A percentile compares a stretch with the other conserved stretches of the same genome.
Evolutionary conservation across 2,113 vertebrate species (phyloP).

Genomic region (Xyliphius kryptos): DNA sequence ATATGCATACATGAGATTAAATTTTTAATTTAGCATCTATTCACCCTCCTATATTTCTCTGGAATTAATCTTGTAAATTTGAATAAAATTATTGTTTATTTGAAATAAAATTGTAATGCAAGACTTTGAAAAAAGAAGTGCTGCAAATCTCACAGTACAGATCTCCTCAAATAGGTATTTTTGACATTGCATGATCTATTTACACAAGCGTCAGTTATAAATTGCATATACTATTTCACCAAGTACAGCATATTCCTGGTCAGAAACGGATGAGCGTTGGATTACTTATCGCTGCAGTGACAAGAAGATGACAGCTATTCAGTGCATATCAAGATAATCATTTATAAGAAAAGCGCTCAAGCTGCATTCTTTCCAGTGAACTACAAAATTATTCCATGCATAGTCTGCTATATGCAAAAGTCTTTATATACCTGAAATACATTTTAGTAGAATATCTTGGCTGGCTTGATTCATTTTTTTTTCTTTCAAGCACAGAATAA

Average conservation of each 20-base stretch:
- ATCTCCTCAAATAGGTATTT: conserved; percentile 12
- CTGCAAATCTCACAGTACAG: conserved; percentile 10
- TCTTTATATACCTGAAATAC: conserved; percentile 7
- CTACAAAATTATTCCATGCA: not conserved
- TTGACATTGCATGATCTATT: conserved; percentile 16
- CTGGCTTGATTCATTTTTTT: not conserved
- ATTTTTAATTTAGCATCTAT: no score
- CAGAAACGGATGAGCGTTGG: conserved; percentile 4
- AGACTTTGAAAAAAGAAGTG: no score
- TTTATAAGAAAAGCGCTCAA: conserved; percentile 1
- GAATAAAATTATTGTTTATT: no score
- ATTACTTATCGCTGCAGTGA: conserved; percentile 5
- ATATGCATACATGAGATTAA: no score
- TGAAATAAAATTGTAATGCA: no score
- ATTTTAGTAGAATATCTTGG: conserved; percentile 1
- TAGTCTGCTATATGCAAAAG: not conserved
- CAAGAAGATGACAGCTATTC: conserved; percentile 12
- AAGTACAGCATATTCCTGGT: conserved; percentile 3
- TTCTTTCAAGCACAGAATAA: conserved; percentile 20
- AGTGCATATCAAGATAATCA: not conserved
- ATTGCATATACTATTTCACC: conserved; percentile 2
- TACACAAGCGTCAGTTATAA: conserved; percentile 22
- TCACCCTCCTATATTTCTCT: no score
- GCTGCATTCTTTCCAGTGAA: not conserved
- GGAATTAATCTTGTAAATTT: no score